A percentile compares a stretch with the other conserved stretches of the same genome.
phyloP scores from a whole-genome alignment of 2,888 invertebrate genomes.

The Drymonia ruficornis region DNA sequence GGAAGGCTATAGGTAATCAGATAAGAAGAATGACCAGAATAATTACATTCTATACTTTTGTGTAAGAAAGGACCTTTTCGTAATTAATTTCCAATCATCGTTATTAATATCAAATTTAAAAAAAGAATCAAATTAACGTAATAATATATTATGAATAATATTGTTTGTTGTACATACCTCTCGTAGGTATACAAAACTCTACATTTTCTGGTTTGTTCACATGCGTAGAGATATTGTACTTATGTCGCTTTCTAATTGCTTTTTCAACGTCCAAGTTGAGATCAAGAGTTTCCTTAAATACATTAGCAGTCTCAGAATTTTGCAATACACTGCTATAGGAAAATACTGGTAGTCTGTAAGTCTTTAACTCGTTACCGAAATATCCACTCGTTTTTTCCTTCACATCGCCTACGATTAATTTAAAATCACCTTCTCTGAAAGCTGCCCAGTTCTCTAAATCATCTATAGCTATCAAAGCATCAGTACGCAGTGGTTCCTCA shows the following conservation, averaged over 20 bases:
- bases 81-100: too few species aligned
- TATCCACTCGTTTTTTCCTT: constrained; percentile 36
- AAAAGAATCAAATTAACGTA: too few species aligned
- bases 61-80: too few species aligned
- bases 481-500: constrained; percentile 61
- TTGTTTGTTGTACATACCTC: constrained; percentile 39
- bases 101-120: too few species aligned
- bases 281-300: constrained; percentile 50
- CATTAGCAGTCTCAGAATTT: constrained; percentile 43
- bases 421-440: constrained; percentile 55
- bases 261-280: constrained; percentile 38
- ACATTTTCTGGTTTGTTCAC: constrained; percentile 11
- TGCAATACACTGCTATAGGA: constrained; percentile 48
- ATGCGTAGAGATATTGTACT: constrained; percentile 23
- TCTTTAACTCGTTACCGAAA: constrained; percentile 43
- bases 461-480: constrained; percentile 83
- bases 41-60: too few species aligned
- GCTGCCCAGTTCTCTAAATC: constrained; percentile 62
- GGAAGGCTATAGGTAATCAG: too few species aligned
- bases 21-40: too few species aligned
- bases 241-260: constrained; percentile 40
- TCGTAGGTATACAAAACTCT: constrained; percentile 50
- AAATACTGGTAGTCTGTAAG: constrained; percentile 32
- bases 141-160: not conserved
- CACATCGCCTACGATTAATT: constrained; percentile 55